These are phyloP conservation scores for Chymomyza caudatula DNA, from an alignment of 2,888 invertebrate genomes.

Conservation along the genomic window DNA sequence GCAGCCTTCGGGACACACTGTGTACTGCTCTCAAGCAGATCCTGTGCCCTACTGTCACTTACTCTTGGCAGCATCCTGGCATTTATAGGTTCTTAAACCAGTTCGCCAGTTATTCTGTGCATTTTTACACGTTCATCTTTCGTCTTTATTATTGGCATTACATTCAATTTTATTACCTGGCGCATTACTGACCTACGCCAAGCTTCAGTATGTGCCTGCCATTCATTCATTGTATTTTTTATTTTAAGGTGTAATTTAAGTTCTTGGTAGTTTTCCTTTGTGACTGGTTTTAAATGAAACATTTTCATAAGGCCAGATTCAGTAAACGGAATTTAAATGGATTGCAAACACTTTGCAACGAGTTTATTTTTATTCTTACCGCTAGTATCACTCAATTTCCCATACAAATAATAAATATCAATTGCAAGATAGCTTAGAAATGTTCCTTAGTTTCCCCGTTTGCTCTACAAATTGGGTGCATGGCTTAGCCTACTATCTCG, in stretches of 20 bases:
- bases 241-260: not conserved
- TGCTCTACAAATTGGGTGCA: not conserved
- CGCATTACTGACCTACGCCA: not conserved
- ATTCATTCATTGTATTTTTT: not conserved
- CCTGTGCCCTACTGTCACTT: not conserved
- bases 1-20: not conserved
- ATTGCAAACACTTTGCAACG: not conserved
- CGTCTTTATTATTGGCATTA: not conserved
- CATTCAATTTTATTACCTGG: not conserved
- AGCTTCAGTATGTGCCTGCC: not conserved
- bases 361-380: not conserved
- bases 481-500: not conserved
- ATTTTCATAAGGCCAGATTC: not conserved
- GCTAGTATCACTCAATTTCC: constrained; percentile 31
- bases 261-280: not conserved
- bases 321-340: not conserved
- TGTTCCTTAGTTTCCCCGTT: not conserved
- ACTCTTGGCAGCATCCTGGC: not conserved
- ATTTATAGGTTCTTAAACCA: not conserved
- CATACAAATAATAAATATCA: constrained; percentile 10
- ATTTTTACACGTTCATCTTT: not conserved
- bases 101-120: not conserved
- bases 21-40: not conserved
- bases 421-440: constrained; percentile 6
- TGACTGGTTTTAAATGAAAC: not conserved